Percentiles rank a stretch among this genome's conserved stretches.
phyloP scores from a whole-genome alignment of 2,888 invertebrate species.

The Cerastis rubricosa region DNA sequence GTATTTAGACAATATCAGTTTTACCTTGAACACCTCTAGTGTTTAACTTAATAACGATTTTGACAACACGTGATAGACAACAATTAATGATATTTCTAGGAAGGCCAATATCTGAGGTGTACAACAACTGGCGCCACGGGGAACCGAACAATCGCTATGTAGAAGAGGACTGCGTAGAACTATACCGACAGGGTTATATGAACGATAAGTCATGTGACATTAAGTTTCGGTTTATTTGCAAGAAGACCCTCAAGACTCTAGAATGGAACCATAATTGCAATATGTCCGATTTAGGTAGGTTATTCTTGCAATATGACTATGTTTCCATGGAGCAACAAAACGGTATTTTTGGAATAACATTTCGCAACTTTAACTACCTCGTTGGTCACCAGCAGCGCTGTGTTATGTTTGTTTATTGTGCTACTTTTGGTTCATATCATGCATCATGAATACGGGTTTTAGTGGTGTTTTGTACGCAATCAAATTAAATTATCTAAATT shows the following conservation, averaged over 20 bases:
- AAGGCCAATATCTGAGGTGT: slow-evolving; percentile 10
- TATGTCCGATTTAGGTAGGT: slow-evolving; percentile 76
- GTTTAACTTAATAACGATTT: neutral
- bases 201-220: slow-evolving; percentile 76
- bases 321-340: neutral
- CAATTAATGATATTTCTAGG: neutral
- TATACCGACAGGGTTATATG: slow-evolving; percentile 67
- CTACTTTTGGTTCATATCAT: neutral
- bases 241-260: slow-evolving; percentile 74
- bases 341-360: neutral
- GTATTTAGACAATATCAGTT: neutral
- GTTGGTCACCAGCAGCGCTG: too few relatives aligned
- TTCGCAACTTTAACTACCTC: neutral
- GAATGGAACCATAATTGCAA: slow-evolving; percentile 79
- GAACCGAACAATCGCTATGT: neutral
- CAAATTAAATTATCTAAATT: neutral
- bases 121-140: slow-evolving; percentile 1
- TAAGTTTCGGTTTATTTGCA: slow-evolving; percentile 79
- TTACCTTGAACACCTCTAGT: neutral
- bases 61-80: neutral
- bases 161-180: slow-evolving; percentile 76
- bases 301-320: neutral
- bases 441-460: neutral
- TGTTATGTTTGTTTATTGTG: neutral
- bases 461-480: neutral